phyloP scores from a whole-genome alignment of 2,797 vertebrate genomes.

The Serranus cabrilla region DNA sequence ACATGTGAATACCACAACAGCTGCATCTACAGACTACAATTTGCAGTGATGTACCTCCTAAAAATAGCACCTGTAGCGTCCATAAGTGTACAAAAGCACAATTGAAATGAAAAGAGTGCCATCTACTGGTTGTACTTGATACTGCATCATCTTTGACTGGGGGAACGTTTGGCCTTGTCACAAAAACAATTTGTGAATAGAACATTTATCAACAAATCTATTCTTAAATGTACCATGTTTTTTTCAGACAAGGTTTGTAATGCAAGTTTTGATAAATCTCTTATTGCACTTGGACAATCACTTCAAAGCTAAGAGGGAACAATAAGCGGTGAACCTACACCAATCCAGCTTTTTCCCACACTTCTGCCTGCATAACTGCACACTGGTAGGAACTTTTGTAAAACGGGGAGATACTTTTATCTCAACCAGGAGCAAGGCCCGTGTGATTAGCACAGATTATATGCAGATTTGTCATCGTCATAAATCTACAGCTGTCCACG shows the following conservation, averaged over 20 bases:
- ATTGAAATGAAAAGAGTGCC: conserved; percentile 64
- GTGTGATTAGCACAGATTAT: conserved; percentile 84
- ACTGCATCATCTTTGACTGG: background rate
- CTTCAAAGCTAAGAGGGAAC: conserved; percentile 42
- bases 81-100: background rate
- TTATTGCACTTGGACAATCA: background rate
- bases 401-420: conserved; percentile 74
- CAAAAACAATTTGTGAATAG: background rate
- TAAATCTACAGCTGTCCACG: conserved; percentile 87
- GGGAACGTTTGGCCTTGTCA: background rate
- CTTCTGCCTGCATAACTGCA: conserved; percentile 62
- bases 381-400: conserved; percentile 58
- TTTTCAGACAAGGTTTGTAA: background rate
- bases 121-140: conserved; percentile 48
- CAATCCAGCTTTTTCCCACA: conserved; percentile 56
- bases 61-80: conserved; percentile 53
- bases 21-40: conserved; percentile 42
- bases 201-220: background rate
- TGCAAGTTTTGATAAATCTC: background rate
- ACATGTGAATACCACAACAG: conserved; percentile 46
- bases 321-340: conserved; percentile 28
- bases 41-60: conserved; percentile 33
- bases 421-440: conserved; percentile 73
- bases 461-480: conserved; percentile 87
- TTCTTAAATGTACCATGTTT: background rate